phyloP scores from a whole-genome alignment of 2,113 vertebrate species.

The Semnornis frantzii region DNA sequence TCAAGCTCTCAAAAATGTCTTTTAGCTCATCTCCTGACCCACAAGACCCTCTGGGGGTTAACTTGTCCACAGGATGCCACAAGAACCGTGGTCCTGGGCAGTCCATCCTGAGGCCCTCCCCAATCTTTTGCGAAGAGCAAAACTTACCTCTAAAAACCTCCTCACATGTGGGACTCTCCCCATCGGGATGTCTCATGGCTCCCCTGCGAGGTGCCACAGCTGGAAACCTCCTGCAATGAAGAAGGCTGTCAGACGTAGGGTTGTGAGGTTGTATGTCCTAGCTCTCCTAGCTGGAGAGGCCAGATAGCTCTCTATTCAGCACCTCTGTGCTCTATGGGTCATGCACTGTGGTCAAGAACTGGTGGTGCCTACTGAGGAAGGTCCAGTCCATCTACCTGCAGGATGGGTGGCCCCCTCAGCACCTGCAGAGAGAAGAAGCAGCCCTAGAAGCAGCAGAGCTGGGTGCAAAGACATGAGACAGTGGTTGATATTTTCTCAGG shows the following conservation, averaged over 20 bases:
- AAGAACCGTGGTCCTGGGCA: neutral
- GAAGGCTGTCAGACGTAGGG: neutral
- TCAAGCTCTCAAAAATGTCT: neutral
- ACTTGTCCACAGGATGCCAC: neutral
- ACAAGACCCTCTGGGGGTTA: neutral
- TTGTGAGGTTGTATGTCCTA: neutral
- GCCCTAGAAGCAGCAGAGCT: neutral
- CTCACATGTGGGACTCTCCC: neutral
- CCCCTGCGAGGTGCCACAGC: neutral
- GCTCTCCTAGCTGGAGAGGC: neutral
- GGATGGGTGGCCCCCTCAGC: neutral
- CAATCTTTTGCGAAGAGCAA: neutral
- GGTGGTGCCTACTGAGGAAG: neutral
- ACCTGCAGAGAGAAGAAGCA: neutral
- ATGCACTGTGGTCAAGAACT: neutral
- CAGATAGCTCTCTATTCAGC: neutral
- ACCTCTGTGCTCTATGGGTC: neutral
- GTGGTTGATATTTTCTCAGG: neutral
- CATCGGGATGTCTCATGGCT: neutral
- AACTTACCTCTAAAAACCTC: slow-evolving; percentile 58
- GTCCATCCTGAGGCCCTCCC: neutral
- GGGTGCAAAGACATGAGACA: neutral
- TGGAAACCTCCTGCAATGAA: neutral
- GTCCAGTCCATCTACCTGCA: neutral
- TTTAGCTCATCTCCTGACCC: neutral